These are phyloP conservation scores for Microctonus hyperodae DNA, from an alignment of 2,888 invertebrate species.

Conservation along the genomic window DNA sequence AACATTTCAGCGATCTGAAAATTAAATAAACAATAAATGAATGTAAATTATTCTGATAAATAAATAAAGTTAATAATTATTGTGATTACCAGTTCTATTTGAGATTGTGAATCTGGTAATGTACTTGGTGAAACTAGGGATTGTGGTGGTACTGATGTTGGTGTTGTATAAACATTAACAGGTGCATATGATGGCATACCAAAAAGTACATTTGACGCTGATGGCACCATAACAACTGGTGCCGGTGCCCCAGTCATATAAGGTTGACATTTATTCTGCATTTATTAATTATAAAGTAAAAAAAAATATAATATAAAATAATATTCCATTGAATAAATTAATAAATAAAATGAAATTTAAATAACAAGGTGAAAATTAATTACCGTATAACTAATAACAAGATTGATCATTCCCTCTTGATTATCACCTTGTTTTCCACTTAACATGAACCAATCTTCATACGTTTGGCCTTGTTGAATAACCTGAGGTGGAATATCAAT, in stretches of 20 bases:
- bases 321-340: background rate
- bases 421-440: conserved; percentile 95
- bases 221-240: conserved; percentile 77
- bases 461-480: conserved; percentile 78
- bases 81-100: conserved; percentile 70
- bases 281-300: background rate
- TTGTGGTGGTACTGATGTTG: conserved; percentile 58
- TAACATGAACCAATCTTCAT: conserved; percentile 94
- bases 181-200: conserved; percentile 60
- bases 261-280: conserved; percentile 57
- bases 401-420: conserved; percentile 90
- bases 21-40: too few relatives aligned
- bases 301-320: background rate
- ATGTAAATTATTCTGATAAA: too few relatives aligned
- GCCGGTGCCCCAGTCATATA: conserved; percentile 68
- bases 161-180: conserved; percentile 65
- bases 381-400: conserved; percentile 84
- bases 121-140: conserved; percentile 62
- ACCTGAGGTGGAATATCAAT: conserved; percentile 86
- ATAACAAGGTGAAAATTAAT: conserved; percentile 53
- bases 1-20: conserved; percentile 93
- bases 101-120: conserved; percentile 64
- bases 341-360: background rate
- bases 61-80: too few relatives aligned
- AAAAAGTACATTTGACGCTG: conserved; percentile 57